Evolutionary conservation across 1,140 invertebrate species (phyloP).

Genomic region (Microplitis demolitor): DNA sequence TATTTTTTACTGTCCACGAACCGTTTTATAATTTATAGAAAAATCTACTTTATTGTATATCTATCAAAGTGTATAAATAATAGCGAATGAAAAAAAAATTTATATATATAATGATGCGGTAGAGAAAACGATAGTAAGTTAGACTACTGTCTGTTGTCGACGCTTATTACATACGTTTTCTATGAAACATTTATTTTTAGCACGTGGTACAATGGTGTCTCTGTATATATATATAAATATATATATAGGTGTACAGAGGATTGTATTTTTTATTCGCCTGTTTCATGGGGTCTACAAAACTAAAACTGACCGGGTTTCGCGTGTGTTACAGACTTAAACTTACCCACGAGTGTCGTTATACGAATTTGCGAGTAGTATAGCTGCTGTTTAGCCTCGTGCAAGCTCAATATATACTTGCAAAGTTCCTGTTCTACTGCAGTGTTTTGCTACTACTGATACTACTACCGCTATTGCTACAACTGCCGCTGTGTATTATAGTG

Average conservation of each 20-base stretch:
- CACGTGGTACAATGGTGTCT: not conserved
- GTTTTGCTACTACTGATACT: too few species aligned
- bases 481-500: not conserved
- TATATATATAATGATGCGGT: not conserved
- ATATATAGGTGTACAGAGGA: not conserved
- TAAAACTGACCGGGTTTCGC: not conserved
- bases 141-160: not conserved
- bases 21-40: too few species aligned
- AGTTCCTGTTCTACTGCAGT: not conserved
- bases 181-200: constrained; percentile 13
- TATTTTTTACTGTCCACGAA: too few species aligned
- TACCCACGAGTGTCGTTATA: constrained; percentile 10
- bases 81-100: not conserved
- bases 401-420: not conserved
- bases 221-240: not conserved
- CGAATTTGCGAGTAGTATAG: constrained; percentile 5
- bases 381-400: not conserved
- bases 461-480: too few species aligned
- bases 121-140: not conserved
- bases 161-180: not conserved
- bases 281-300: not conserved
- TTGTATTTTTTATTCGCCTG: not conserved
- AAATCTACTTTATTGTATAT: constrained; percentile 7
- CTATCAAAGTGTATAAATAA: constrained; percentile 24
- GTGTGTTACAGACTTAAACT: not conserved